Conservation (phyloP, 2,888 invertebrate species). For the Lobophora halterata region DNA sequence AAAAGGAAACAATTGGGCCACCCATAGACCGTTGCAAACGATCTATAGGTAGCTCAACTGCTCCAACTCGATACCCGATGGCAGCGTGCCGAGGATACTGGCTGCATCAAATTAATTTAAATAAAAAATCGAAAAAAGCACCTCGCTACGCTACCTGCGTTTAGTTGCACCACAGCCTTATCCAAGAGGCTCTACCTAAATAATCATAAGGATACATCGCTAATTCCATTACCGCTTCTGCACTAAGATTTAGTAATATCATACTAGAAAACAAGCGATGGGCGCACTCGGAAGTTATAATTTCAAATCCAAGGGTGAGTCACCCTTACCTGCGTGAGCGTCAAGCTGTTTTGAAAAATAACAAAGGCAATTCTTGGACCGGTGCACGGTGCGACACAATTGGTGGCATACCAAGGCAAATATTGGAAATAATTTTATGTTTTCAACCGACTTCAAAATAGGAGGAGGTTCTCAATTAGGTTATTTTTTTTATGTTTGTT, state of each 20-base stretch:
- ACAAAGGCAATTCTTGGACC: conserved; percentile 25
- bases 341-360: conserved; percentile 22
- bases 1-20: too few species aligned
- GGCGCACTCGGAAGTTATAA: too few species aligned
- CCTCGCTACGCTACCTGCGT: background rate
- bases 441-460: too few species aligned
- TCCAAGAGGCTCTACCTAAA: background rate
- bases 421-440: conserved; percentile 14
- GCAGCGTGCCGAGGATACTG: too few species aligned
- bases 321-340: conserved; percentile 26
- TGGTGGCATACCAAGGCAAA: conserved; percentile 20
- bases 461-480: background rate
- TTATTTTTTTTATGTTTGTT: background rate
- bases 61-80: too few species aligned
- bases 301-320: conserved; percentile 12
- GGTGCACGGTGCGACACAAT: conserved; percentile 13
- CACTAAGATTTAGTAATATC: background rate
- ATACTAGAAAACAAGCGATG: conserved; percentile 7
- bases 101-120: too few species aligned
- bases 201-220: conserved; percentile 1
- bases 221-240: background rate
- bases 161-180: background rate
- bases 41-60: too few species aligned
- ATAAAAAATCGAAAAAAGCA: too few species aligned
- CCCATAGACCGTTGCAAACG: too few species aligned